Evolutionary conservation across 35 echinoderm and acorn worm species (phyloP), one percentile per base, ranked within the genome.

Genomic region (Apostichopus japonicus): DNA sequence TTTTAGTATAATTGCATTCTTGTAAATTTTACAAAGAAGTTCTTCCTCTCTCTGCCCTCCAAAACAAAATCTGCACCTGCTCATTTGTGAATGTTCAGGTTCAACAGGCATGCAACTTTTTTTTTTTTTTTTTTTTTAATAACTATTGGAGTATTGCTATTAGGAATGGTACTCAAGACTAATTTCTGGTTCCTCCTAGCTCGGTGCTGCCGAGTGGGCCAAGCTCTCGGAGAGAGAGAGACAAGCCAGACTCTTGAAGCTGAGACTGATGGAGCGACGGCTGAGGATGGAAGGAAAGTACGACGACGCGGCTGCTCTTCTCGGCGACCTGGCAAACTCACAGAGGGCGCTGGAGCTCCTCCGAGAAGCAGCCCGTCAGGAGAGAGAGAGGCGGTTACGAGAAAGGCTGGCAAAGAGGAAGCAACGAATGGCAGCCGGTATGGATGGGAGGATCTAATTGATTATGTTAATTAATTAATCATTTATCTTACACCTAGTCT

Each of bases 211-310:
- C 7, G 95, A 96, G 10, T 99, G 97, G 97, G 97, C 97, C 67
- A 90, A 80, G n/a, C 93, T 99, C 84, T 94, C 93, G 63, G 97
- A 99, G 90, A 92, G 91, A 78, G 97, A 99, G 63, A 83, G 97
- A n/a, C 97, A 96, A 79, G 92, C 87, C 67, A 84, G 87, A 59
- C 59, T 99, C 19, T 93, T 96, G 93, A 96, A 96, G 78, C 87
- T 96, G 53, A 99, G 93, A 80, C 83, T 99, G 72, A 83, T 95
- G 56, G 95, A 99, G 90, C 79, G 95, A 15, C 93, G 90, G 55
- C 58, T 99, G 61, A 93, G 95, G 86, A 86, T 86, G 77, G 93
- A 96, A 51, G 95, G 95, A 4, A 96, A 95, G 67, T 96, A 91
- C 92, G 97, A 99, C 76, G 95, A 99, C 72, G 97, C 95, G 8